Conservation (phyloP, 92 coral and sea anemone species). For the Siderastrea radians region DNA sequence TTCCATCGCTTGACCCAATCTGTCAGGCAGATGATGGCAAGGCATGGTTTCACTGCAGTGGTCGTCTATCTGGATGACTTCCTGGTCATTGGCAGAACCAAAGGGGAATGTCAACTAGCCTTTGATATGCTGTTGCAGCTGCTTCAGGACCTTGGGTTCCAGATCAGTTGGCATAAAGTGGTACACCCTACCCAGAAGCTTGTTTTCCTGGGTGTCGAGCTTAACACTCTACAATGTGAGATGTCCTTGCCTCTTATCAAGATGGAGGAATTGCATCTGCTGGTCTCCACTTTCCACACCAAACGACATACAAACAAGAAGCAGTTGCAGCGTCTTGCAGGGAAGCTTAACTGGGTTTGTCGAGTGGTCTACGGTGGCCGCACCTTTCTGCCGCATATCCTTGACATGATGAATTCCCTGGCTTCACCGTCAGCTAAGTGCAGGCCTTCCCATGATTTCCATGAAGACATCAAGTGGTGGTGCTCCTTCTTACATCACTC, state of each 20-base stretch:
- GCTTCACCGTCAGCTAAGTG: no score
- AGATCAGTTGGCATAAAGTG: conserved; percentile 24
- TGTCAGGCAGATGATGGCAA: conserved; percentile 25
- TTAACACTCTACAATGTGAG: conserved; percentile 1
- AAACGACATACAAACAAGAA: conserved; percentile 2
- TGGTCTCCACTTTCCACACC: not conserved
- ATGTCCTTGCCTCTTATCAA: conserved; percentile 22
- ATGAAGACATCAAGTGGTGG: no score
- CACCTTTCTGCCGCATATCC: no score
- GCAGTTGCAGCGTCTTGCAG: conserved; percentile 1
- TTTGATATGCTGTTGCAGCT: conserved; percentile 23
- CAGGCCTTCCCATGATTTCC: no score
- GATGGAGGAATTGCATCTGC: not conserved
- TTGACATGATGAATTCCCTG: no score
- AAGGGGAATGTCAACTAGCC: conserved; percentile 10
- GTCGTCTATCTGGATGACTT: conserved; percentile 45
- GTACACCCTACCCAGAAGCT: conserved; percentile 30
- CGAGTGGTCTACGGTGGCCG: no score
- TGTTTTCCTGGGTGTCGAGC: no score
- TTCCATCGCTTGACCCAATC: conserved; percentile 36
- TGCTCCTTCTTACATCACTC: no score
- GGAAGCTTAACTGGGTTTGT: no score
- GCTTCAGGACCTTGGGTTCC: conserved; percentile 21
- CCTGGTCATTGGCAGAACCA: not conserved
- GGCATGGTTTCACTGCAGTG: conserved; percentile 21